Evolutionary conservation across 2,113 vertebrate species (phyloP), one percentile per base, ranked within the genome.

Genomic region (Mola mola): DNA sequence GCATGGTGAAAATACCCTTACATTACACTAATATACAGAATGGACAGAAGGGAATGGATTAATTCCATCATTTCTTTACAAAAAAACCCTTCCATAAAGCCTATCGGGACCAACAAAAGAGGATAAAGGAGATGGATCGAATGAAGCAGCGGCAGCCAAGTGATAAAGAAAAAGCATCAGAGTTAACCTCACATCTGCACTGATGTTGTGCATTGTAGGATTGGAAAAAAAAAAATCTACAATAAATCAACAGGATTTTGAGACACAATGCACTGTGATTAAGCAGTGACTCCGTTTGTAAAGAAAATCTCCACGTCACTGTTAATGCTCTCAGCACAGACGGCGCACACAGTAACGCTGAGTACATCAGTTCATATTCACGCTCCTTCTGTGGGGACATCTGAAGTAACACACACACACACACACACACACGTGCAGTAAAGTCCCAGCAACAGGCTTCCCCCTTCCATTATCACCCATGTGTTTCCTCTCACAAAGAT

Each of bases 401-500:
- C 13, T 55, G 11, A 55, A 16, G 21, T 22, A 21, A 55, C 38
- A 38, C 36, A 55, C 19, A 52, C 8, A 51, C 37, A 51, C 11
- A 40, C 10, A 29, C 5, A 49, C 21, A 50, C 28, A 38, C 31
- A 59, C 10, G 46, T 15, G 40, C 29, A n/a, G n/a, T n/a, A n/a
- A n/a, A n/a, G n/a, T 19, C 31, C 44, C 38, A 37, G 12, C 38
- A 38, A 24, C 31, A 40, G n/a, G 33, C 31, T 16, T 59, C 20
- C 40, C 22, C 38, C 44, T 53, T 48, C 49, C 22, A 66, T 60
- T 60, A 65, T 41, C n/a, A n/a, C n/a, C n/a, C n/a, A n/a, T n/a
- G n/a, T n/a, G n/a, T n/a, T n/a, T n/a, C n/a, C n/a, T n/a, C n/a
- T n/a, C n/a, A n/a, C n/a, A n/a, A n/a, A n/a, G n/a, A n/a, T n/a